These are phyloP conservation scores for Brachypteracias leptosomus DNA, from an alignment of 2,113 vertebrate genomes.

Conservation along the genomic window DNA sequence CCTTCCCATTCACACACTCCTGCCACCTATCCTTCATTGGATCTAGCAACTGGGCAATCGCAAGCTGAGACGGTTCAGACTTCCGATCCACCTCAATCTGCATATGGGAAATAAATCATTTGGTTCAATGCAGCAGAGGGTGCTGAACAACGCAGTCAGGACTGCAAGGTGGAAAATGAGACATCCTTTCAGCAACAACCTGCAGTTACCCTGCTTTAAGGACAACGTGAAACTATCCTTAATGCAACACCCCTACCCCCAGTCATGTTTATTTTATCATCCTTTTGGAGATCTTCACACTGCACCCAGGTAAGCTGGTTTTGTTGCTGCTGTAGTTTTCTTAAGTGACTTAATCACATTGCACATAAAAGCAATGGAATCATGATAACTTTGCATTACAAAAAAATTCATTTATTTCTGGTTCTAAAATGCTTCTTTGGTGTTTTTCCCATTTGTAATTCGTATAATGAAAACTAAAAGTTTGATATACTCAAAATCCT, in stretches of 20 bases:
- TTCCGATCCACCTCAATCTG: background rate
- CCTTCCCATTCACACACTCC: background rate
- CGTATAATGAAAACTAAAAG: background rate
- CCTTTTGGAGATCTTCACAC: background rate
- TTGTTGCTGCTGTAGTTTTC: background rate
- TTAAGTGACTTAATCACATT: background rate
- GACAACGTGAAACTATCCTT: background rate
- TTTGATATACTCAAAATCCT: background rate
- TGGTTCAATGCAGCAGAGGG: accelerated
- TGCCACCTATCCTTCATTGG: background rate
- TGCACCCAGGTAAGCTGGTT: background rate
- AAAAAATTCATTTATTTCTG: background rate
- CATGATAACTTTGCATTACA: background rate
- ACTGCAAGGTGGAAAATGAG: background rate
- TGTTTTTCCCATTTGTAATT: background rate
- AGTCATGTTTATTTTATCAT: background rate
- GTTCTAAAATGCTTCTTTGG: background rate
- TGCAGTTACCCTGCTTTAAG: background rate
- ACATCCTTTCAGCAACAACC: background rate
- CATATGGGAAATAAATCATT: background rate
- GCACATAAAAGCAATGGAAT: background rate
- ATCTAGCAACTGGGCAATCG: background rate
- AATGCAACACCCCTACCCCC: background rate
- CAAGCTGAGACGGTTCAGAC: background rate
- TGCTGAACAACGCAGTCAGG: background rate